A percentile compares a stretch with the other conserved stretches of the same genome.
Evolutionary conservation across 1,140 invertebrate species (phyloP).

Genomic region (Belonocnema kinseyi): DNA sequence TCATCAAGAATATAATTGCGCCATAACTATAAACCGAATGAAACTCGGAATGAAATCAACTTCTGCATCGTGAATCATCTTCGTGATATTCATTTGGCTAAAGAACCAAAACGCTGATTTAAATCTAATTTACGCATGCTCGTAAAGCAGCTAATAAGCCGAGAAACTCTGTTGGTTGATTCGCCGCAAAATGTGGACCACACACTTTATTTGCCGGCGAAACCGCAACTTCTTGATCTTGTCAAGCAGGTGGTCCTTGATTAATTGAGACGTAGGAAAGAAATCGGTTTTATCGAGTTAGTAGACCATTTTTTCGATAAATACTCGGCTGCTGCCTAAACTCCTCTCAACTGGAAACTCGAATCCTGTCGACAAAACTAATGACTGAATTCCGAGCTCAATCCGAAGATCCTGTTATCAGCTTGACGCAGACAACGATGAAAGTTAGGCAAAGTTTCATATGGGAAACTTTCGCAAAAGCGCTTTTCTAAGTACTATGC

Average conservation of each 20-base stretch:
- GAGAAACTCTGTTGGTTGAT: background rate
- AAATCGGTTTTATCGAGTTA: background rate
- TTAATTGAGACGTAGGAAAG: slow-evolving; percentile 25
- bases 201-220: slow-evolving; percentile 14
- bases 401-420: slow-evolving; percentile 9
- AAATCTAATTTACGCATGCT: slow-evolving; percentile 14
- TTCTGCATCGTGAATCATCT: slow-evolving; percentile 12
- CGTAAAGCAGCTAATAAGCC: slow-evolving; percentile 7
- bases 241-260: slow-evolving; percentile 20
- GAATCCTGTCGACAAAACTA: slow-evolving; percentile 7
- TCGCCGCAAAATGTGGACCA: slow-evolving; percentile 27
- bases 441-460: slow-evolving; percentile 15
- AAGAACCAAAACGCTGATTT: slow-evolving; percentile 23
- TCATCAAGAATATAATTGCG: background rate
- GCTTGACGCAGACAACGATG: background rate
- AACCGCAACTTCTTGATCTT: slow-evolving; percentile 18
- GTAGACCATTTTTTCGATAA: background rate
- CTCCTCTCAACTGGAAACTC: slow-evolving; percentile 6
- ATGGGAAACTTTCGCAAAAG: background rate
- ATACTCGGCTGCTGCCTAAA: background rate
- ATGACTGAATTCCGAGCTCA: slow-evolving; percentile 10
- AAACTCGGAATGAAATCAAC: background rate
- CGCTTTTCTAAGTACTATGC: slow-evolving; percentile 7
- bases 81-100: background rate
- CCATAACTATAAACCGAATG: background rate